Conservation (phyloP, 1,140 invertebrate genomes). For the Zaprionus ghesquierei region DNA sequence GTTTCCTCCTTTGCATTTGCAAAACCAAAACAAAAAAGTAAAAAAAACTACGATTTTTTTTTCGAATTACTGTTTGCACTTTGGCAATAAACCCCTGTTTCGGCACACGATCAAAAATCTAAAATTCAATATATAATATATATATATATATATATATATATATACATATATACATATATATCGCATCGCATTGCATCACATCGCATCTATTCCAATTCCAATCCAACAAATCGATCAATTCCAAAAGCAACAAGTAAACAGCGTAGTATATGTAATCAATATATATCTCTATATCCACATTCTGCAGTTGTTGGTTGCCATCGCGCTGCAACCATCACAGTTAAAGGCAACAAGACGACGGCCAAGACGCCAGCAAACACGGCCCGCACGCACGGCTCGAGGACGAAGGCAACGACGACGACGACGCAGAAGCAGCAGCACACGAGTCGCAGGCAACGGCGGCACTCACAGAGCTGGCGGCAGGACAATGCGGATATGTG, state of each 20-base stretch:
- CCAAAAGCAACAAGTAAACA: constrained; percentile 1
- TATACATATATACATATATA: background rate
- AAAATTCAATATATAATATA: constrained; percentile 19
- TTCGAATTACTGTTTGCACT: constrained; percentile 19
- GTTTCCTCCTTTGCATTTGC: constrained; percentile 14
- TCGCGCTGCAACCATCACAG: constrained; percentile 69
- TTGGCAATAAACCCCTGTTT: constrained; percentile 30
- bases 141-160: background rate
- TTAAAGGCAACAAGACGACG: constrained; percentile 66
- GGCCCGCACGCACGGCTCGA: constrained; percentile 2
- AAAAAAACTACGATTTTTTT: background rate
- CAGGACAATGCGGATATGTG: constrained; percentile 52
- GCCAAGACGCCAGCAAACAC: constrained; percentile 18
- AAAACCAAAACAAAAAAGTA: background rate
- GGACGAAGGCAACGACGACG: constrained; percentile 11
- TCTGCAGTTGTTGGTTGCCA: constrained; percentile 63
- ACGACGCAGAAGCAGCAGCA: constrained; percentile 22
- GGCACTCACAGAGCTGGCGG: constrained; percentile 11
- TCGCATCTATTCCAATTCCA: background rate
- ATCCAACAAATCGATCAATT: background rate
- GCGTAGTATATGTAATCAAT: constrained; percentile 6
- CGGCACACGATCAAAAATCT: constrained; percentile 39
- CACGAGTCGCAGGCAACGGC: background rate
- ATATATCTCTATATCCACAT: background rate
- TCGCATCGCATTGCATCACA: too few species aligned